A percentile compares a stretch with the other conserved stretches of the same genome.
phyloP scores from a whole-genome alignment of 2,113 vertebrate species.

The Erythrocercus mccallii region DNA sequence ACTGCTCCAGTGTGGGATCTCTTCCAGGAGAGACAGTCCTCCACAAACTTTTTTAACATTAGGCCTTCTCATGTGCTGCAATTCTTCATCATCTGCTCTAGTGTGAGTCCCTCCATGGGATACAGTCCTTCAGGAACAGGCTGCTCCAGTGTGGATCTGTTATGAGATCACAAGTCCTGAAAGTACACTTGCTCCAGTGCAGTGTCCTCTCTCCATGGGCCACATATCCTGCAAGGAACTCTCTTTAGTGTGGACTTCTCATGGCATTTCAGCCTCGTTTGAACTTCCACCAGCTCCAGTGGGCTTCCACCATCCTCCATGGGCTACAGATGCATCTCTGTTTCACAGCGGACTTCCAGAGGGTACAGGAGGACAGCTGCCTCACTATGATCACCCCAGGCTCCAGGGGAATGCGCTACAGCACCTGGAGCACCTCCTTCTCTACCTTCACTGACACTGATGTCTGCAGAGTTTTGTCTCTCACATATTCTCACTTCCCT shows the following conservation, averaged over 20 bases:
- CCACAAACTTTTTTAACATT: not conserved
- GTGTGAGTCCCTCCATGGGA: not conserved
- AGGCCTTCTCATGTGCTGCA: not conserved
- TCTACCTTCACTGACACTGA: not conserved
- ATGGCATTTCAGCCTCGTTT: not conserved
- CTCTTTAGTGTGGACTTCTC: not conserved
- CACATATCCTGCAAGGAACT: not conserved
- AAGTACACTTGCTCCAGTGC: rapidly evolving
- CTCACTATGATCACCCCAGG: not conserved
- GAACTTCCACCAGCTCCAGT: rapidly evolving
- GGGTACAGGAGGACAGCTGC: not conserved
- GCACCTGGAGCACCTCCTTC: not conserved
- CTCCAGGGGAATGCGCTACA: not conserved
- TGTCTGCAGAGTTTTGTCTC: not conserved
- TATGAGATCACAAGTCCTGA: not conserved
- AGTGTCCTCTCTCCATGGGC: not conserved
- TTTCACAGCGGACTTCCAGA: not conserved
- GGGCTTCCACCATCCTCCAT: not conserved
- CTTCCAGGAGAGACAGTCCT: rapidly evolving
- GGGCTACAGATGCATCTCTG: not conserved
- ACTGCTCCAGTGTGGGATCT: not conserved
- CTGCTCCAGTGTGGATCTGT: not conserved
- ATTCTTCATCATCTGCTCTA: not conserved
- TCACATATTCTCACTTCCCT: not conserved
- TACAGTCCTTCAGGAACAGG: not conserved